A percentile compares a stretch with the other conserved stretches of the same genome.
Evolutionary conservation across 1,140 invertebrate genomes (phyloP).

Genomic region (Acyrthosiphon pisum): DNA sequence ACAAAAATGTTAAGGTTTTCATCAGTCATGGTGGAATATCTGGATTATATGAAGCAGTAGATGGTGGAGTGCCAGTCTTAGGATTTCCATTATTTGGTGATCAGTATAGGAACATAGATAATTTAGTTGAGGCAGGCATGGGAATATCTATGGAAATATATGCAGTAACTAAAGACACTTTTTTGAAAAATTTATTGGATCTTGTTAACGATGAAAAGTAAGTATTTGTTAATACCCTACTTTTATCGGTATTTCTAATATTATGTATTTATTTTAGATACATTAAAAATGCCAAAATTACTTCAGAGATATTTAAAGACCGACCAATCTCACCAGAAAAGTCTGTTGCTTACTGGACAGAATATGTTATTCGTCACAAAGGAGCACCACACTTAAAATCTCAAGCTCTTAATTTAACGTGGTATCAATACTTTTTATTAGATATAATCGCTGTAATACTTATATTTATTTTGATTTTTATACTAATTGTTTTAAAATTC

Average conservation of each 20-base stretch:
- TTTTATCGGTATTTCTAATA: background rate
- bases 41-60: conserved; percentile 71
- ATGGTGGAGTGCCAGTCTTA: conserved; percentile 73
- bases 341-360: conserved; percentile 74
- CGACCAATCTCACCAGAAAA: conserved; percentile 72
- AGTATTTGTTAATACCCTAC: background rate
- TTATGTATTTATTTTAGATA: conserved; percentile 59
- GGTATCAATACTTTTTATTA: conserved; percentile 52
- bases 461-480: background rate
- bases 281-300: conserved; percentile 61
- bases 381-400: conserved; percentile 66
- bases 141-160: conserved; percentile 61
- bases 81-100: conserved; percentile 74
- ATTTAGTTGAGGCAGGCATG: conserved; percentile 61
- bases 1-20: conserved; percentile 72
- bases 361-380: conserved; percentile 74
- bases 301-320: conserved; percentile 67
- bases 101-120: conserved; percentile 66
- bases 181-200: background rate
- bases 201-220: conserved; percentile 18
- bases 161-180: conserved; percentile 62
- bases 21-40: conserved; percentile 67
- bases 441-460: conserved; percentile 56
- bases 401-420: conserved; percentile 20
- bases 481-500: no score